These are phyloP conservation scores for Phortica variegata DNA, from an alignment of 1,140 invertebrate genomes.

Conservation along the genomic window DNA sequence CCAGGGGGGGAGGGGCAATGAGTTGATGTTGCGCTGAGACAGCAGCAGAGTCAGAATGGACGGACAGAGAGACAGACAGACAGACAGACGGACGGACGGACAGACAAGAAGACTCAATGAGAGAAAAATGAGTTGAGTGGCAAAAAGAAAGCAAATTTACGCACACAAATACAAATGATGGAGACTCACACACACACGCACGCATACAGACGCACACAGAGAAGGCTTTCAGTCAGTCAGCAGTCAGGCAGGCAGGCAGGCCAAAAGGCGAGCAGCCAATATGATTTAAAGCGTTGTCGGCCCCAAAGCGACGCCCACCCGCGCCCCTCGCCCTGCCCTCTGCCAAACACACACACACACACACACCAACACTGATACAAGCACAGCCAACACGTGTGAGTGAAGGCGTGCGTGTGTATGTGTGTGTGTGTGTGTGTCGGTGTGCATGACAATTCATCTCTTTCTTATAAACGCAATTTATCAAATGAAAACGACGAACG, in stretches of 20 bases:
- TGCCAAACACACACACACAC: constrained; percentile 17
- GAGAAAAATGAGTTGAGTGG: constrained; percentile 29
- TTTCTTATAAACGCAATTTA: constrained; percentile 58
- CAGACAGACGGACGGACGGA: background rate
- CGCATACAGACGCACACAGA: constrained; percentile 9
- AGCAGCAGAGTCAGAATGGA: background rate
- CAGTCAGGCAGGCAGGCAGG: too few relatives aligned
- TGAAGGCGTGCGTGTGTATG: constrained; percentile 40
- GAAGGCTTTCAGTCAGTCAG: constrained; percentile 21
- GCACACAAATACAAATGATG: constrained; percentile 3
- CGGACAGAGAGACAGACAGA: constrained; percentile 1
- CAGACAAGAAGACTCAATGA: constrained; percentile 23
- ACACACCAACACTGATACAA: constrained; percentile 2
- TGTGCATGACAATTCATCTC: constrained; percentile 58
- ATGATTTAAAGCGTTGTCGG: constrained; percentile 45
- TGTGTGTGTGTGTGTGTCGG: constrained; percentile 4
- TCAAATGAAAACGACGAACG: constrained; percentile 56
- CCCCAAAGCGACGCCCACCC: constrained; percentile 34
- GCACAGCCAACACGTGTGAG: constrained; percentile 6
- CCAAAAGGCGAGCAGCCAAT: constrained; percentile 30
- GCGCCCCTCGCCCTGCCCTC: constrained; percentile 15
- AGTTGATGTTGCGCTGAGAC: constrained; percentile 2
- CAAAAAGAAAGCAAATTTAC: constrained; percentile 29
- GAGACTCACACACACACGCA: background rate
- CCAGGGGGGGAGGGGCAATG: constrained; percentile 13